These are phyloP conservation scores for Spinibarbus caldwelli DNA, from an alignment of 2,797 vertebrate species.

Conservation along the genomic window DNA sequence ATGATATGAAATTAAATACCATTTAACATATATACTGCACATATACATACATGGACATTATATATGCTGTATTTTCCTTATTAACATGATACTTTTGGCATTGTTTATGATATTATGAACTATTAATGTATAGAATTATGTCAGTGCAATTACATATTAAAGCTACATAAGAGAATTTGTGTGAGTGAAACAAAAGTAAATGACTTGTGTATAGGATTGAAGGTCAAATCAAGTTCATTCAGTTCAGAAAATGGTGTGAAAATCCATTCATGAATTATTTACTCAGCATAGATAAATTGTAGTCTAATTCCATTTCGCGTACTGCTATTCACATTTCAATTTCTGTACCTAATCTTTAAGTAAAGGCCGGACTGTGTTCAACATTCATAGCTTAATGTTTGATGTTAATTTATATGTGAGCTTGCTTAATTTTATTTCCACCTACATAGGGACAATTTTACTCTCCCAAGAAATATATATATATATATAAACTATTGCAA, in stretches of 20 bases:
- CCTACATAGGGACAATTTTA: background rate
- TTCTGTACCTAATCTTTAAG: constrained; percentile 48
- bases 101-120: background rate
- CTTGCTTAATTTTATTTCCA: constrained; percentile 21
- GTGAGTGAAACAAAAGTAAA: background rate
- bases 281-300: constrained; percentile 41
- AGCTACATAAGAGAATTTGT: background rate
- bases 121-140: background rate
- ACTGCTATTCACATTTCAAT: constrained; percentile 43
- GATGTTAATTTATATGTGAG: constrained; percentile 39
- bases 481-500: background rate
- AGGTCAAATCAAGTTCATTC: constrained; percentile 35
- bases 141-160: background rate
- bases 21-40: no score
- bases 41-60: background rate
- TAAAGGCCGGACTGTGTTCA: constrained; percentile 36
- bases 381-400: constrained; percentile 40
- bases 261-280: constrained; percentile 44
- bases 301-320: constrained; percentile 32
- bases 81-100: background rate
- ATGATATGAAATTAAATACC: background rate
- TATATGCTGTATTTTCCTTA: background rate
- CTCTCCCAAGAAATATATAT: background rate
- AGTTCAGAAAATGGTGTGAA: constrained; percentile 17
- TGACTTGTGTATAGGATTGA: constrained; percentile 10